Evolutionary conservation across 2,797 vertebrate genomes (phyloP).

Genomic region (Sebastes oblongus): DNA sequence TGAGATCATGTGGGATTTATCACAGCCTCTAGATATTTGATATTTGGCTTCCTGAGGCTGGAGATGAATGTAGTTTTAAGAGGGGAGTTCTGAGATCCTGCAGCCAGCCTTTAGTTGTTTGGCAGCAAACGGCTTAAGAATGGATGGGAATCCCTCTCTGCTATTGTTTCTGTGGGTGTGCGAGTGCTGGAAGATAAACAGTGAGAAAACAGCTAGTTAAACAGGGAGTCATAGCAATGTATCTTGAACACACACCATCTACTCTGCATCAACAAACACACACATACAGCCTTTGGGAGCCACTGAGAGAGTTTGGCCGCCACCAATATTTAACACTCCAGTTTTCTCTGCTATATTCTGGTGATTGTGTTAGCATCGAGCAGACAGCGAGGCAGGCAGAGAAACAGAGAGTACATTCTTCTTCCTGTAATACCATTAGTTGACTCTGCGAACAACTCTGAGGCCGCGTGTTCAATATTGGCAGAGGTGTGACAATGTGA

Average conservation of each 20-base stretch:
- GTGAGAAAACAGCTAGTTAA: conserved; percentile 17
- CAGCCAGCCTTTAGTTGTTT: conserved; percentile 17
- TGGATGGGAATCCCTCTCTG: conserved; percentile 28
- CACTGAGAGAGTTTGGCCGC: neutral
- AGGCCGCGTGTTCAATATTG: conserved; percentile 23
- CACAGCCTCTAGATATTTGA: conserved; percentile 28
- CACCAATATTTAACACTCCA: neutral
- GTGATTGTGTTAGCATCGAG: conserved; percentile 29
- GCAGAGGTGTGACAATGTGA: neutral
- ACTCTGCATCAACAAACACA: conserved; percentile 24
- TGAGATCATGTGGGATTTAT: conserved; percentile 48
- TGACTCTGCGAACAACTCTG: conserved; percentile 12
- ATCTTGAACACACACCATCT: conserved; percentile 29
- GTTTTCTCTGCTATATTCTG: neutral
- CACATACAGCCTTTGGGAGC: neutral
- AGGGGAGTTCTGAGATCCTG: conserved; percentile 26
- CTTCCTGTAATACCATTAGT: conserved; percentile 14
- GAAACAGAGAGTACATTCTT: neutral
- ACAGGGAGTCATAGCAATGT: conserved; percentile 19
- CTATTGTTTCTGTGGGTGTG: conserved; percentile 9
- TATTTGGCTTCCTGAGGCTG: conserved; percentile 36
- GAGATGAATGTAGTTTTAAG: conserved; percentile 24
- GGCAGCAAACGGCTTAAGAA: conserved; percentile 16
- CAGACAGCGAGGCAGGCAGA: neutral
- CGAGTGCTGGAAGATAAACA: conserved; percentile 35